These are phyloP conservation scores for Teleopsis dalmanni DNA, from an alignment of 1,140 invertebrate genomes.

Conservation along the genomic window DNA sequence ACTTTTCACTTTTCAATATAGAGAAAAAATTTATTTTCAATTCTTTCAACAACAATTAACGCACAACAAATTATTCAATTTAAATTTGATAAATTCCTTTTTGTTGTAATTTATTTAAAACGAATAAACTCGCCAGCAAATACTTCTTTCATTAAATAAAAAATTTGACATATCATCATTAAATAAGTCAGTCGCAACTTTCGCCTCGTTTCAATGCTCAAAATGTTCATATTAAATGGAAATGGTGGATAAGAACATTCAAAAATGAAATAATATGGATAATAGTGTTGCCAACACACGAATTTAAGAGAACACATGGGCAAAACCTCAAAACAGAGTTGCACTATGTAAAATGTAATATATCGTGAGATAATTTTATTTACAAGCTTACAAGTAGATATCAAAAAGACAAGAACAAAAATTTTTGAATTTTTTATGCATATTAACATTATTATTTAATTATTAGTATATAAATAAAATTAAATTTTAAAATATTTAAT, in stretches of 20 bases:
- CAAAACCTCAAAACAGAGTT: neutral
- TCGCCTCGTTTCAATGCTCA: slow-evolving; percentile 12
- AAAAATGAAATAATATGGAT: neutral
- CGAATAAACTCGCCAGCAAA: neutral
- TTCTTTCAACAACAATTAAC: too few relatives aligned
- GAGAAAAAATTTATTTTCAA: too few relatives aligned
- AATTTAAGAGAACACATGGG: slow-evolving; percentile 4
- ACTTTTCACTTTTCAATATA: neutral
- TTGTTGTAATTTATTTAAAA: neutral
- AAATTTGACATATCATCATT: slow-evolving; percentile 12
- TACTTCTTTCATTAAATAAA: slow-evolving; percentile 11
- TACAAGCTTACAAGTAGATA: too few relatives aligned
- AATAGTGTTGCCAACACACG: neutral
- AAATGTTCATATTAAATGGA: slow-evolving; percentile 4
- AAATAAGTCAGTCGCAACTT: slow-evolving; percentile 17
- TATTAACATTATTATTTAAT: too few relatives aligned
- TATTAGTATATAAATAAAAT: too few relatives aligned
- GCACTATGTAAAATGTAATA: too few relatives aligned
- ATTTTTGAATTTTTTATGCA: too few relatives aligned
- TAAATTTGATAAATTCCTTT: neutral
- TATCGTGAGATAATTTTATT: too few relatives aligned
- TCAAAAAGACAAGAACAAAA: too few relatives aligned
- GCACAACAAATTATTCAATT: neutral
- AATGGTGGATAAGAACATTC: neutral
- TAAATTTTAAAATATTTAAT: too few relatives aligned